phyloP scores from a whole-genome alignment of 2,113 vertebrate species.

The Oreochromis niloticus region DNA sequence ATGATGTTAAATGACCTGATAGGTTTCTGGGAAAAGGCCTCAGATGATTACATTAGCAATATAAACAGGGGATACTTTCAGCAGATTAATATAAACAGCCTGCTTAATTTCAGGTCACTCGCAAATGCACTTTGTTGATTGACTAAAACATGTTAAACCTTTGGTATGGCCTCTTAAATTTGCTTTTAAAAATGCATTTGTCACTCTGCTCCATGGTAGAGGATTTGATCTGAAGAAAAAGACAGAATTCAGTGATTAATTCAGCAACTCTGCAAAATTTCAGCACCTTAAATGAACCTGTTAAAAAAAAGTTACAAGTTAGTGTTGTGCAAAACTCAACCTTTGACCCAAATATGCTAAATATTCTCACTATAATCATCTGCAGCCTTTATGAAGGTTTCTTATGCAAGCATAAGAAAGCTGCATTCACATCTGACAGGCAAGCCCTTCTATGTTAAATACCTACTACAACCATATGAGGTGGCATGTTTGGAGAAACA shows the following conservation, averaged over 20 bases:
- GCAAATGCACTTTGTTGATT: background rate
- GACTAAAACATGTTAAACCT: background rate
- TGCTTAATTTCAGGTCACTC: background rate
- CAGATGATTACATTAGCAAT: background rate
- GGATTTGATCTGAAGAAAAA: conserved; percentile 24
- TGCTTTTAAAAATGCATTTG: background rate
- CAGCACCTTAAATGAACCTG: background rate
- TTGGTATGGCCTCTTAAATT: background rate
- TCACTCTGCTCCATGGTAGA: background rate
- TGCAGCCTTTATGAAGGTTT: background rate
- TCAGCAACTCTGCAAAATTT: background rate
- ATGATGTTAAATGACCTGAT: background rate
- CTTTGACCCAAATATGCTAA: background rate
- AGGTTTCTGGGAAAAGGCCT: background rate
- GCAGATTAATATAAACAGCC: background rate
- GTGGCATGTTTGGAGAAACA: background rate
- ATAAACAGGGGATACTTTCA: background rate
- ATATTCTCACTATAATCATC: background rate
- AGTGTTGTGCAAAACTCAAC: background rate
- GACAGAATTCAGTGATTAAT: background rate
- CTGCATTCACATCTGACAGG: background rate
- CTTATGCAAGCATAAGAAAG: background rate
- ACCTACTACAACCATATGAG: background rate
- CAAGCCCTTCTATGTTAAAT: background rate
- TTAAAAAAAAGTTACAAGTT: background rate